These are phyloP conservation scores for Steatocranus sp. DNA, from an alignment of 2,797 vertebrate genomes.

Conservation along the genomic window DNA sequence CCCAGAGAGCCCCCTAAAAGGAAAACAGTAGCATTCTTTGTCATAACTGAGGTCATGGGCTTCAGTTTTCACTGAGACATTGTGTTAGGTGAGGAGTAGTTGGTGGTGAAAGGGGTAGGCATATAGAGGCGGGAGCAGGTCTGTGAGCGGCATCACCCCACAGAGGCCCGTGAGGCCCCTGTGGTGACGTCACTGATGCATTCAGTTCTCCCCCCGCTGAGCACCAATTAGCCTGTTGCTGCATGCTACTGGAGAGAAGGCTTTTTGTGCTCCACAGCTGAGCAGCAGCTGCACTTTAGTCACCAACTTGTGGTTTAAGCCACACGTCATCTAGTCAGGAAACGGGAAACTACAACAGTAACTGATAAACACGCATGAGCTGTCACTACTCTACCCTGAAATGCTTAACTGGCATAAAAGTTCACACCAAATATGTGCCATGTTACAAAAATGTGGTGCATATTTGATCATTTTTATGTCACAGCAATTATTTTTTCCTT, in stretches of 20 bases:
- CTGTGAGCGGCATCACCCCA: not conserved
- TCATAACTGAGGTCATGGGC: constrained; percentile 31
- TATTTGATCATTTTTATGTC: not conserved
- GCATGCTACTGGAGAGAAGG: constrained; percentile 20
- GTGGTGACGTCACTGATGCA: constrained; percentile 52
- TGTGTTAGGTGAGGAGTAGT: constrained; percentile 7
- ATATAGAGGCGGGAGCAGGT: not conserved
- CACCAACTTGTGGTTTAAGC: not conserved
- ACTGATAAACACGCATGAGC: constrained; percentile 29
- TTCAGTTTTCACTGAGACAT: constrained; percentile 13
- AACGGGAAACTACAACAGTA: constrained; percentile 33
- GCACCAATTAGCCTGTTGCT: constrained; percentile 55
- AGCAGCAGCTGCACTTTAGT: constrained; percentile 22
- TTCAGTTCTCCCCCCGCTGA: constrained; percentile 42
- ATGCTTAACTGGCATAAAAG: not conserved
- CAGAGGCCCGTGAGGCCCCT: not conserved
- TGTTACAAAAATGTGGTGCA: not conserved
- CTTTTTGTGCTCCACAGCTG: constrained; percentile 26
- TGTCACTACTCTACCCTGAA: not conserved
- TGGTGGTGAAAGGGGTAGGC: constrained; percentile 2
- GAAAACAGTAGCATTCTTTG: constrained; percentile 47
- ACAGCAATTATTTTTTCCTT: not conserved
- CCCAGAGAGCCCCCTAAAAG: constrained; percentile 21
- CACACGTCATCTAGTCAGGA: constrained; percentile 24
- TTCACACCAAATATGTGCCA: not conserved